A percentile compares a stretch with the other conserved stretches of the same genome.
These are phyloP conservation scores for Phymanthus crucifer DNA, from an alignment of 92 coral and sea anemone genomes.

Conservation along the genomic window DNA sequence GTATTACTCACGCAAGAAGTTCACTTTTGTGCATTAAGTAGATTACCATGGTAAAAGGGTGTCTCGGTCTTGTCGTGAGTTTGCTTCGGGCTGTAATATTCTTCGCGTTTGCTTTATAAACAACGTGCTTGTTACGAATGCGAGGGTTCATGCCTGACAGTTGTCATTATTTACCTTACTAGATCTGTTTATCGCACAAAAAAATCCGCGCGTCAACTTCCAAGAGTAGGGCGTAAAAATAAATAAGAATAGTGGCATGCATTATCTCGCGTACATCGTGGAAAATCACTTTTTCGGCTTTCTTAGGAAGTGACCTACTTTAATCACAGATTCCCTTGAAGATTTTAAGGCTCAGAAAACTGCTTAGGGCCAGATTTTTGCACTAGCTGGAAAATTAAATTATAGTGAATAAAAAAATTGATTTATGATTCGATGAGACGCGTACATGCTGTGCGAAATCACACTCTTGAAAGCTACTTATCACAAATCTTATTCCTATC, in stretches of 20 bases:
- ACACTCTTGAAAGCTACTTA: neutral
- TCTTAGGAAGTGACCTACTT: neutral
- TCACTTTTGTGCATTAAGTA: neutral
- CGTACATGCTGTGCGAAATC: conserved; percentile 2
- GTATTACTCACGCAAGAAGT: too few species aligned
- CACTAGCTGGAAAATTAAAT: neutral
- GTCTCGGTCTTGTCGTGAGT: neutral
- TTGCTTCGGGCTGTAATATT: conserved; percentile 6
- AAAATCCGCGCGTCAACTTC: neutral
- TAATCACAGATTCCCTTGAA: neutral
- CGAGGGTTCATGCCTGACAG: conserved; percentile 1
- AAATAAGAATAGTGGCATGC: neutral
- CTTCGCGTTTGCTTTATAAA: neutral
- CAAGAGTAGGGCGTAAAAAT: neutral
- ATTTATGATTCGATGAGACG: neutral
- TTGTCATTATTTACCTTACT: neutral
- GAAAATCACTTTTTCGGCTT: neutral
- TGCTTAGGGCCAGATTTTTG: neutral
- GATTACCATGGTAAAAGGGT: neutral
- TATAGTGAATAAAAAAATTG: neutral
- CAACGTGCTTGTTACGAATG: neutral
- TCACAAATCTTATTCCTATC: neutral
- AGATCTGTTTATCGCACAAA: neutral
- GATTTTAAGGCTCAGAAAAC: neutral
- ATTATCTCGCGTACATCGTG: neutral